Conservation (phyloP, 2,113 vertebrate species). For the Rhegmatorhina hoffmannsi region DNA sequence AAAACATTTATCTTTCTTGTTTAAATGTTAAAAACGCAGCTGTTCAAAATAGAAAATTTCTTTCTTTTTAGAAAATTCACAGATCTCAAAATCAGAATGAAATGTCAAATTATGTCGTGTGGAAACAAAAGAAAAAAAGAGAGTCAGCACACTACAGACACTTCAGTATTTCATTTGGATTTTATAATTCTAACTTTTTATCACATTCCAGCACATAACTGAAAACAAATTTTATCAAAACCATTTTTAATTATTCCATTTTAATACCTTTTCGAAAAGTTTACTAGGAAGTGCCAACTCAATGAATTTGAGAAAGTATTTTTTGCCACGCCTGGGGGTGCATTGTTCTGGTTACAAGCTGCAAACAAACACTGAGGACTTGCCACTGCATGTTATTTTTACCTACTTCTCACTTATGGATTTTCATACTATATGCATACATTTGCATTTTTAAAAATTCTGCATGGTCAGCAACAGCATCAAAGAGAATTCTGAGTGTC, state of each 20-base stretch:
- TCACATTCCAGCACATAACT: background rate
- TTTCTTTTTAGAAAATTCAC: background rate
- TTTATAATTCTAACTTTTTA: background rate
- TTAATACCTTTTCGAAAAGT: background rate
- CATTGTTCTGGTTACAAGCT: background rate
- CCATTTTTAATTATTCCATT: background rate
- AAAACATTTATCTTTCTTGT: background rate
- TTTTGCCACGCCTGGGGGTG: background rate
- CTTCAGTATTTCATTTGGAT: background rate
- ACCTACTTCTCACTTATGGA: background rate
- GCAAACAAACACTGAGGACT: background rate
- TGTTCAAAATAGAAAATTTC: background rate
- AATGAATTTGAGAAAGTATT: background rate
- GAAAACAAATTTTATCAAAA: background rate
- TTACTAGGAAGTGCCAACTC: background rate
- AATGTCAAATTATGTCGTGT: background rate
- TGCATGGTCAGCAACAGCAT: background rate
- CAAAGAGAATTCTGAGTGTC: background rate
- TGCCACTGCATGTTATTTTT: background rate
- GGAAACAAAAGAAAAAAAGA: background rate
- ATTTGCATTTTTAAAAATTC: background rate
- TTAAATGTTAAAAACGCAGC: background rate
- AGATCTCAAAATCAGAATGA: background rate
- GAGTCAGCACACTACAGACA: background rate
- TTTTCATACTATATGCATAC: background rate